Evolutionary conservation across 2,113 vertebrate genomes (phyloP).

Genomic region (pig (Sus scrofa)): DNA sequence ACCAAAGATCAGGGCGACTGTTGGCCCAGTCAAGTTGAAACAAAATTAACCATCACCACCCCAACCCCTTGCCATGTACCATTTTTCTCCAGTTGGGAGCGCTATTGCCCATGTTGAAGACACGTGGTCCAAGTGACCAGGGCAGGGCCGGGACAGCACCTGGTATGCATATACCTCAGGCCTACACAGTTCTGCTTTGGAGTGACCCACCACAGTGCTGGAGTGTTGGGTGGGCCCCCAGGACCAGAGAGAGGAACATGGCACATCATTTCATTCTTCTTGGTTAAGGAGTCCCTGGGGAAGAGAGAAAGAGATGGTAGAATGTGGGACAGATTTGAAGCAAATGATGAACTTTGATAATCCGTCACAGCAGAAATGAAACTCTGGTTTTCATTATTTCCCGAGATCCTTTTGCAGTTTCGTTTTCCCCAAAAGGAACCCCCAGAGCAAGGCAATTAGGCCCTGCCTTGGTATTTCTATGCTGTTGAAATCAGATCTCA

Average conservation of each 20-base stretch:
- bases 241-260: background rate
- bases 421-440: background rate
- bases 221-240: background rate
- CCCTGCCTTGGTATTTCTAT: background rate
- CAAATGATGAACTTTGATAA: background rate
- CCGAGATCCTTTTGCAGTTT: background rate
- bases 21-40: background rate
- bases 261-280: background rate
- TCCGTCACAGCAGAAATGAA: background rate
- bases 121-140: fast-evolving
- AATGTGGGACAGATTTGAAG: background rate
- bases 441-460: background rate
- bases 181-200: background rate
- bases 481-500: background rate
- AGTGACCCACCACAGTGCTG: too few species aligned
- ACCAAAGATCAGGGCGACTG: background rate
- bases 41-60: background rate
- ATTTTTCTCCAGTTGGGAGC: background rate
- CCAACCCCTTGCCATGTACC: background rate
- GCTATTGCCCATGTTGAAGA: background rate
- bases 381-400: background rate
- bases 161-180: background rate
- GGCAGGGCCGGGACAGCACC: background rate
- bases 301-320: background rate
- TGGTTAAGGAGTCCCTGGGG: background rate